phyloP scores from a whole-genome alignment of 2,888 invertebrate genomes.

The Ectemnius lituratus region DNA sequence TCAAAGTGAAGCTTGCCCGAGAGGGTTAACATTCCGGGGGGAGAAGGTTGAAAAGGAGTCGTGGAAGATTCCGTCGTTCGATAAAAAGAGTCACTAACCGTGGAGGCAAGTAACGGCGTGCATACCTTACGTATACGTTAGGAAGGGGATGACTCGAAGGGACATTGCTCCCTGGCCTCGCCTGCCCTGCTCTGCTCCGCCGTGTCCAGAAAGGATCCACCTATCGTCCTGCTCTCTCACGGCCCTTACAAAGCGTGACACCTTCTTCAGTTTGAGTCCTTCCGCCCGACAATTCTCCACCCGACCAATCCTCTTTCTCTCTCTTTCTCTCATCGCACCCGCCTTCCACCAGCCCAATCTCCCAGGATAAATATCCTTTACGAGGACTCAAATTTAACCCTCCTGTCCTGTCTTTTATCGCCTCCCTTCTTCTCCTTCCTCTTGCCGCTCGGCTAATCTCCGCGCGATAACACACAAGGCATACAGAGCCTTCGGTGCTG shows the following conservation, averaged over 20 bases:
- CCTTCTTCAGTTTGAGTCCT: constrained; percentile 47
- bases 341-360: neutral
- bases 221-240: constrained; percentile 60
- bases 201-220: constrained; percentile 62
- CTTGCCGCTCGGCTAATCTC: neutral
- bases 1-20: constrained; percentile 21
- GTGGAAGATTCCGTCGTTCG: constrained; percentile 61
- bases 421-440: neutral
- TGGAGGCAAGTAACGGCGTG: constrained; percentile 68
- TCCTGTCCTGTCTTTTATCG: neutral
- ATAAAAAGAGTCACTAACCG: constrained; percentile 64
- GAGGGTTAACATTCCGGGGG: constrained; percentile 45
- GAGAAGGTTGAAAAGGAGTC: constrained; percentile 44
- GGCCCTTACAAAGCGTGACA: constrained; percentile 60
- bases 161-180: constrained; percentile 73
- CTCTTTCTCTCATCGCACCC: neutral
- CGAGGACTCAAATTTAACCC: neutral
- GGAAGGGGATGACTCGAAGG: constrained; percentile 73
- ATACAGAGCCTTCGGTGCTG: neutral
- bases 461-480: too few species aligned
- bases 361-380: neutral
- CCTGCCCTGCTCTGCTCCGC: constrained; percentile 63
- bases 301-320: neutral
- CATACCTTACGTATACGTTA: constrained; percentile 69
- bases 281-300: constrained; percentile 35